Base-by-base conservation (phyloP, 2,797 vertebrate species). In the Mastacembelus armatus region DNA sequence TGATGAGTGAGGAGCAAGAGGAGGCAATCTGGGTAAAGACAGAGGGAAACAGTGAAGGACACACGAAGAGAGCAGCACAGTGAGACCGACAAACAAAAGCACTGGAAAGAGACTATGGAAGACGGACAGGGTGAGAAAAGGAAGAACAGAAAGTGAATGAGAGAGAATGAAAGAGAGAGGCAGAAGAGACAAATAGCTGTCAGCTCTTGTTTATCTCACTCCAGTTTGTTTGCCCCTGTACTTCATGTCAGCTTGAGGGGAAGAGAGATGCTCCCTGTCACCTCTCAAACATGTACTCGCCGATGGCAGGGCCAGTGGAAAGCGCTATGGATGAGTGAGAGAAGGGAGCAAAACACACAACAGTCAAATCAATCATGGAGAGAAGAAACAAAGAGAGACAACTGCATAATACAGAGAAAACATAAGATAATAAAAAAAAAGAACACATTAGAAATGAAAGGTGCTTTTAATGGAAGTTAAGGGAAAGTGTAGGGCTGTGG, bases 161-260 rank as follows among this genome's bases (percentile, higher is more conserved):
- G 66, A 70, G 71, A 19, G 62, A 71, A 61, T 74, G 35, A 68
- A 76, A 76, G 59, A 32, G 50, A 36, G 44, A 72, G 47, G 62
- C 63, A 39, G 66, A 36, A 26, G 43, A 79, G 79, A 81, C 83
- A 77, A 84, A 81, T 62, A 66, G 64, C 64, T 52, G 74, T 78
- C 78, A 32, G 80, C 67, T 74, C 65, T 35, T n/a, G 45, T 68
- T 71, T 54, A 21, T 66, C 71, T 75, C 62, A 61, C 75, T 79
- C 67, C 67, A 71, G 57, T 77, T 71, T 71, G 70, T 78, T 81
- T 72, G 52, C 52, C 60, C 36, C 44, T 26, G 45, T 40, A 1
- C 69, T 52, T 50, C 14, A 7, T 39, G 57, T 73, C 67, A 32
- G 57, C 57, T 29, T 2, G 32, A 58, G 44, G 64, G 61, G 18